phyloP scores from a whole-genome alignment of 2,797 vertebrate species.

The Clangula hyemalis region DNA sequence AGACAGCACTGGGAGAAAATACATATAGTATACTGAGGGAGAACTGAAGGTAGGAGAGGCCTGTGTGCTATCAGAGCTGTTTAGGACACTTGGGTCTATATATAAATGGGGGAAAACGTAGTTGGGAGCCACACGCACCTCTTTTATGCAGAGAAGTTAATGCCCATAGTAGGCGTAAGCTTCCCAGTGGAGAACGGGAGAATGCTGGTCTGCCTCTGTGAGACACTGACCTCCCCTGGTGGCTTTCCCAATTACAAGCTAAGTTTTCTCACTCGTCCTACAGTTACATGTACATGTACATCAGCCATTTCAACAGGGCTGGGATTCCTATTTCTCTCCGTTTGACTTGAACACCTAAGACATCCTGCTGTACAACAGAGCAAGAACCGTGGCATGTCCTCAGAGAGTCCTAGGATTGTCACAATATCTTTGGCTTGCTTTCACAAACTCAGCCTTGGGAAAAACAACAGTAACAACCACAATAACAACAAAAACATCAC shows the following conservation, averaged over 20 bases:
- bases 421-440: background rate
- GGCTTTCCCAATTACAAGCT: background rate
- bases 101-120: fast-evolving
- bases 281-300: too few species aligned
- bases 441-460: background rate
- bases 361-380: background rate
- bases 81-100: background rate
- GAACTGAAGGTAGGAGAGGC: background rate
- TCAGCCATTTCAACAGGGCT: background rate
- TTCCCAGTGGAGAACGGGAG: fast-evolving
- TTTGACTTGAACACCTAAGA: background rate
- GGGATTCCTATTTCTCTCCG: background rate
- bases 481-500: too few species aligned
- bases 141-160: fast-evolving
- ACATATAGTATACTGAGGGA: background rate
- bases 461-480: background rate
- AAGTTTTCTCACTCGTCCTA: background rate
- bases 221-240: slow-evolving; percentile 56
- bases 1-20: background rate
- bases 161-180: fast-evolving
- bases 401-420: background rate
- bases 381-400: background rate
- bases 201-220: background rate
- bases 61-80: background rate
- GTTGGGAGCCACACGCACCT: fast-evolving